A percentile compares a stretch with the other conserved stretches of the same genome.
Evolutionary conservation across 2,113 vertebrate genomes (phyloP).

Genomic region (Gymnogyps californianus): DNA sequence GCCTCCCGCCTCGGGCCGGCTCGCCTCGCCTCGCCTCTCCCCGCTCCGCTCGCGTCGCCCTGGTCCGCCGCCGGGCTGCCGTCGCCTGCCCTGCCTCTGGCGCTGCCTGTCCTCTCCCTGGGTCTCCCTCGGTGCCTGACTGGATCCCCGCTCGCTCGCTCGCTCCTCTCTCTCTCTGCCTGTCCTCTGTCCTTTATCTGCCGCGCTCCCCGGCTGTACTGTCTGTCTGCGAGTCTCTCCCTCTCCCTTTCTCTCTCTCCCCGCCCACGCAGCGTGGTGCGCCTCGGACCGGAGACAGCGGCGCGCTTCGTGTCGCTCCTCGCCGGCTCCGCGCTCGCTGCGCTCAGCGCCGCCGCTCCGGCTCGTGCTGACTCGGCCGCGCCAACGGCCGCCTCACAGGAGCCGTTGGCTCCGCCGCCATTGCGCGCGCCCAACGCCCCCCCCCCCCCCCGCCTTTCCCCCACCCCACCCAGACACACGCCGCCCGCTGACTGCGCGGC

Average conservation of each 20-base stretch:
- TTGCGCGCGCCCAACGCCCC: neutral
- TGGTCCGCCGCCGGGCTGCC: neutral
- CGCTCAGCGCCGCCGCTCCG: neutral
- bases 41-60: neutral
- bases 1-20: neutral
- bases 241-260: constrained; percentile 7
- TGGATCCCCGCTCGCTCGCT: neutral
- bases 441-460: neutral
- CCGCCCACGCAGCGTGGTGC: constrained; percentile 53
- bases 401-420: neutral
- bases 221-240: neutral
- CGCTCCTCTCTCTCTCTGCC: neutral
- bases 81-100: too few relatives aligned
- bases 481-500: neutral
- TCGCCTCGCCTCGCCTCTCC: neutral
- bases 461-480: neutral
- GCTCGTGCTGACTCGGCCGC: neutral
- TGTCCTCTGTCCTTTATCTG: neutral
- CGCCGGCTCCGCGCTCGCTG: neutral
- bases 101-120: neutral
- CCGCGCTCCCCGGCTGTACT: neutral
- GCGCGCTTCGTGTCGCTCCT: neutral
- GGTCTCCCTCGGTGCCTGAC: neutral
- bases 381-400: too few relatives aligned
- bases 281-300: neutral